These are phyloP conservation scores for Cecidostiba fungosa DNA, from an alignment of 2,888 invertebrate genomes.

Conservation along the genomic window DNA sequence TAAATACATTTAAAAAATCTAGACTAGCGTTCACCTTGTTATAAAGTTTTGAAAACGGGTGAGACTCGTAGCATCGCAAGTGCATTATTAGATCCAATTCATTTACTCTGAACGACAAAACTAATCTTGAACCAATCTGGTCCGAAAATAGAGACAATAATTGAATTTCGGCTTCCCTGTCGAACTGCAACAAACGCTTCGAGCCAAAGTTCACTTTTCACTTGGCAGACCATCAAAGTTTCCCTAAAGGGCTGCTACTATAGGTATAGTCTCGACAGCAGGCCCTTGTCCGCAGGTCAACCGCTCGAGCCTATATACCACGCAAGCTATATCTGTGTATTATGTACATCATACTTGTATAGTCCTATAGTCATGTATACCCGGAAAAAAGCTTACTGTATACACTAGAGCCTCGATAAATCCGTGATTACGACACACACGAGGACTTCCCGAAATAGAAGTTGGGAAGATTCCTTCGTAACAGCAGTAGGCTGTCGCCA, in stretches of 20 bases:
- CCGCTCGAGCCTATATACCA: too few relatives aligned
- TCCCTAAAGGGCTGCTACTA: background rate
- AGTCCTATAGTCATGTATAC: too few relatives aligned
- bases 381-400: background rate
- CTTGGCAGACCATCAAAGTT: conserved; percentile 8
- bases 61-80: too few relatives aligned
- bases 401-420: background rate
- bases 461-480: background rate
- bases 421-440: background rate
- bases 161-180: background rate
- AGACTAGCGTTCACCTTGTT: too few relatives aligned
- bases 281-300: background rate
- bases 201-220: background rate
- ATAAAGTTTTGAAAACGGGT: too few relatives aligned
- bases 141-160: background rate
- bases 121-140: too few relatives aligned
- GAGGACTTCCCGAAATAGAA: background rate
- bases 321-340: too few relatives aligned
- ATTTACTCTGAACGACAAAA: too few relatives aligned
- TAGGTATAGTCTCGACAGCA: background rate
- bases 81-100: too few relatives aligned
- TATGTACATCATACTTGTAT: too few relatives aligned
- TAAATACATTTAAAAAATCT: too few relatives aligned
- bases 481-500: background rate
- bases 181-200: background rate